A percentile compares a stretch with the other conserved stretches of the same genome.
Evolutionary conservation across 2,888 invertebrate genomes (phyloP).

Genomic region (Drosophila acutilabella): DNA sequence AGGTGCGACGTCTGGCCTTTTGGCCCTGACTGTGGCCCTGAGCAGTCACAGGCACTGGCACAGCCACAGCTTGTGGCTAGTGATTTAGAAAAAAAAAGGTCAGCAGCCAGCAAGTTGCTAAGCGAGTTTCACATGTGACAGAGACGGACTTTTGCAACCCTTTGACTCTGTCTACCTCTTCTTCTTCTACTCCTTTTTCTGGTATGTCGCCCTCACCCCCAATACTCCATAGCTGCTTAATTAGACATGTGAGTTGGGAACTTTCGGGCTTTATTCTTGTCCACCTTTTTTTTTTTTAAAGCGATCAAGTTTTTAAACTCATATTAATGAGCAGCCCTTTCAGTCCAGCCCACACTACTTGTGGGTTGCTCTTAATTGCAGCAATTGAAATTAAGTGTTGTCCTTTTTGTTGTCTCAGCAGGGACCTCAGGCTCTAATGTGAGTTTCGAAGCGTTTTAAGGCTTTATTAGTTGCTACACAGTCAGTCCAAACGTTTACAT

Average conservation of each 20-base stretch:
- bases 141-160: conserved; percentile 20
- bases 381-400: conserved; percentile 79
- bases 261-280: conserved; percentile 35
- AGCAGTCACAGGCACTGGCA: conserved; percentile 18
- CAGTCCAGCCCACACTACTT: conserved; percentile 16
- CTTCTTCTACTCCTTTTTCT: neutral
- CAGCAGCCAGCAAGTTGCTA: conserved; percentile 63
- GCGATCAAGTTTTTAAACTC: conserved; percentile 73
- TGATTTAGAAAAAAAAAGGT: conserved; percentile 75
- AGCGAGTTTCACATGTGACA: conserved; percentile 58
- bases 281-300: conserved; percentile 37
- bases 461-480: conserved; percentile 61
- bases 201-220: neutral
- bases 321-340: conserved; percentile 55
- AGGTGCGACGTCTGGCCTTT: conserved; percentile 64
- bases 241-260: conserved; percentile 77
- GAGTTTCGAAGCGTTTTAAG: conserved; percentile 41
- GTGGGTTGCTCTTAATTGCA: conserved; percentile 73
- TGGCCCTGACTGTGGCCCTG: conserved; percentile 54
- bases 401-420: conserved; percentile 52
- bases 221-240: conserved; percentile 58
- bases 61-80: conserved; percentile 65
- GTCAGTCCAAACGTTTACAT: conserved; percentile 56
- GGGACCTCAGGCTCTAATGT: conserved; percentile 24
- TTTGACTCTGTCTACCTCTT: conserved; percentile 25